A percentile compares a stretch with the other conserved stretches of the same genome.
phyloP scores from a whole-genome alignment of 2,797 vertebrate genomes.

The Clarias laeviceps region DNA sequence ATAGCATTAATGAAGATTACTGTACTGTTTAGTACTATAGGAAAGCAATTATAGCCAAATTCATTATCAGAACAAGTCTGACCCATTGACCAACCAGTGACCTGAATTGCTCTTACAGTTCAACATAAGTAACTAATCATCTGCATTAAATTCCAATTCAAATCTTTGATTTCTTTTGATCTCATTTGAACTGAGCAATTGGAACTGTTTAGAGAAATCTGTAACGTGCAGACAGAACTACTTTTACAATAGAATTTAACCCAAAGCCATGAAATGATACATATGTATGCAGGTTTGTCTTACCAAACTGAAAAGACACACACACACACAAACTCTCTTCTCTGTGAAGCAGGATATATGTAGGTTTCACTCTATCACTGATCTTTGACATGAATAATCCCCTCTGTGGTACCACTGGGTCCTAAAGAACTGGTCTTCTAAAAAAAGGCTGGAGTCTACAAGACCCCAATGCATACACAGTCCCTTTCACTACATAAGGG shows the following conservation, averaged over 20 bases:
- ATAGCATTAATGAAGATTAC: neutral
- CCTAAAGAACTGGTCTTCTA: slow-evolving; percentile 46
- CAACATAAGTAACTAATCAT: neutral
- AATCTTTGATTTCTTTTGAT: neutral
- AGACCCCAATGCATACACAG: slow-evolving; percentile 25
- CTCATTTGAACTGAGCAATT: neutral
- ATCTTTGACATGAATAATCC: slow-evolving; percentile 55
- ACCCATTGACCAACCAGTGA: slow-evolving; percentile 3
- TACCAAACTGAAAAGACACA: slow-evolving; percentile 44
- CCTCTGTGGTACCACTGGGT: slow-evolving; percentile 43
- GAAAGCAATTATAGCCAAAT: neutral
- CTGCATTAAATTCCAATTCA: neutral
- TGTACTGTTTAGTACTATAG: neutral
- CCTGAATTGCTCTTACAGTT: slow-evolving; percentile 1
- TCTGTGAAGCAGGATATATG: slow-evolving; percentile 12
- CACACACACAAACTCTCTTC: slow-evolving; percentile 10
- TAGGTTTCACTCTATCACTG: slow-evolving; percentile 44
- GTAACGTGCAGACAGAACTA: neutral
- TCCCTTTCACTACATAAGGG: slow-evolving; percentile 39
- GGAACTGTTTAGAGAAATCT: neutral
- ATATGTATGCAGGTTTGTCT: slow-evolving; percentile 31
- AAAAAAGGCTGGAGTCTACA: slow-evolving; percentile 36
- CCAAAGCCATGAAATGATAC: slow-evolving; percentile 23
- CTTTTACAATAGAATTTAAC: slow-evolving; percentile 23
- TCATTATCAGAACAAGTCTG: neutral